A percentile compares a stretch with the other conserved stretches of the same genome.
Evolutionary conservation across 1,140 invertebrate species (phyloP).

Genomic region (Halictus rubicundus): DNA sequence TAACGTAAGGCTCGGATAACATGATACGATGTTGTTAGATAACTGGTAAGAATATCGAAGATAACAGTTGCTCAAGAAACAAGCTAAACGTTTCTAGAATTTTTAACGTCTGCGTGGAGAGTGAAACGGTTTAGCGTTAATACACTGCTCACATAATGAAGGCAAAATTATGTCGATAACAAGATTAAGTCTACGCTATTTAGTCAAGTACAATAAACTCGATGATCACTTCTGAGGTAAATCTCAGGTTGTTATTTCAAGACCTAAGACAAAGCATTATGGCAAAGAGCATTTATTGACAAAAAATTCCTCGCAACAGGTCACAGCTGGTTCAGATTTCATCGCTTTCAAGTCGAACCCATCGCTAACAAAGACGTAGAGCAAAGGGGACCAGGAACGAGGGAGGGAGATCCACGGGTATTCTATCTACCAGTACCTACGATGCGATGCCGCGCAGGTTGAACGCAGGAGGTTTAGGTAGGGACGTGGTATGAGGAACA

Average conservation of each 20-base stretch:
- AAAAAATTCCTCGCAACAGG: background rate
- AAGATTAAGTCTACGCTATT: too few relatives aligned
- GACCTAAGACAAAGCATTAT: too few relatives aligned
- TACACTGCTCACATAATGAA: too few relatives aligned
- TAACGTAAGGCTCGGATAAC: background rate
- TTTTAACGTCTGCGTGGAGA: background rate
- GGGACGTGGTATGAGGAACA: constrained; percentile 74
- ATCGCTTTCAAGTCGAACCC: background rate
- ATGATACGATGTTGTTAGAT: background rate
- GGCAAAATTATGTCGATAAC: too few relatives aligned
- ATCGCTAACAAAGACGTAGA: constrained; percentile 42
- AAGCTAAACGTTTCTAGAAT: background rate
- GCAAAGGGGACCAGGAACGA: constrained; percentile 33
- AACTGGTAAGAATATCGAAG: background rate
- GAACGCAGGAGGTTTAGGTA: constrained; percentile 76
- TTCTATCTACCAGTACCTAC: constrained; percentile 71
- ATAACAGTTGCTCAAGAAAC: background rate
- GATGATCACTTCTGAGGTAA: too few relatives aligned
- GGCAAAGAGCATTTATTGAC: too few relatives aligned
- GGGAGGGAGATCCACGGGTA: constrained; percentile 58
- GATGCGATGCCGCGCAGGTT: constrained; percentile 75
- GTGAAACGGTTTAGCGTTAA: too few relatives aligned
- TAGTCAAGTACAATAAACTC: too few relatives aligned
- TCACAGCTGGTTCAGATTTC: background rate
- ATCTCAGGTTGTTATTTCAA: too few relatives aligned